These are phyloP conservation scores for Formica exsecta DNA, from an alignment of 1,140 invertebrate genomes.

Conservation along the genomic window DNA sequence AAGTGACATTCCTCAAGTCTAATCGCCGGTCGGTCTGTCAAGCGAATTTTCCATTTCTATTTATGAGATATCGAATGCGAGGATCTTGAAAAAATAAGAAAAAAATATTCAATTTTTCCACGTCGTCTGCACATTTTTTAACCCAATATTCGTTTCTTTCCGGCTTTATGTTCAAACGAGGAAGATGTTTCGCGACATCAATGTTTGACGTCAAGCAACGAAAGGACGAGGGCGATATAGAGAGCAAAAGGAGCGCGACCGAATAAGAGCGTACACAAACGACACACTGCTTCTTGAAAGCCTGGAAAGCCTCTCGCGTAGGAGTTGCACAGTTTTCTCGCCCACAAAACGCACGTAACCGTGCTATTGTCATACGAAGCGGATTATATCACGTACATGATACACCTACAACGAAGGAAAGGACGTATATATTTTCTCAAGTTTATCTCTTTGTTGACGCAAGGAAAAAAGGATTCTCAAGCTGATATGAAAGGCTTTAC, in stretches of 20 bases:
- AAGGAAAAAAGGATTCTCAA: neutral
- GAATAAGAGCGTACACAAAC: slow-evolving; percentile 36
- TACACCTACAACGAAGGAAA: neutral
- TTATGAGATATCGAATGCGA: neutral
- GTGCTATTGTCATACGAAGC: slow-evolving; percentile 64
- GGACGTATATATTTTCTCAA: slow-evolving; percentile 14
- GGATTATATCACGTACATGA: slow-evolving; percentile 13
- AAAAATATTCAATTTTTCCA: neutral
- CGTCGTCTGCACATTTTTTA: neutral
- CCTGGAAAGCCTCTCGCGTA: slow-evolving; percentile 44
- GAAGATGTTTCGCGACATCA: slow-evolving; percentile 27
- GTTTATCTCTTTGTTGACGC: slow-evolving; percentile 1
- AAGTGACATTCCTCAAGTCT: neutral
- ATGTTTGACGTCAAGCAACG: slow-evolving; percentile 16
- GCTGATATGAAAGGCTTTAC: neutral
- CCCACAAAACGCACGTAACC: slow-evolving; percentile 65
- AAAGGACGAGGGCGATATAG: neutral
- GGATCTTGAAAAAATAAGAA: neutral
- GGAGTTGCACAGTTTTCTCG: slow-evolving; percentile 67
- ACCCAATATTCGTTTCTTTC: neutral
- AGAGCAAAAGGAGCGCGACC: slow-evolving; percentile 25
- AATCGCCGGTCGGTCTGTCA: neutral
- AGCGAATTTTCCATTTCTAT: neutral
- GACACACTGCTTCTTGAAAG: slow-evolving; percentile 44
- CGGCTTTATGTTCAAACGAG: neutral